Base-by-base conservation (phyloP, 2,113 vertebrate species). In the Onychostruthus taczanowskii region DNA sequence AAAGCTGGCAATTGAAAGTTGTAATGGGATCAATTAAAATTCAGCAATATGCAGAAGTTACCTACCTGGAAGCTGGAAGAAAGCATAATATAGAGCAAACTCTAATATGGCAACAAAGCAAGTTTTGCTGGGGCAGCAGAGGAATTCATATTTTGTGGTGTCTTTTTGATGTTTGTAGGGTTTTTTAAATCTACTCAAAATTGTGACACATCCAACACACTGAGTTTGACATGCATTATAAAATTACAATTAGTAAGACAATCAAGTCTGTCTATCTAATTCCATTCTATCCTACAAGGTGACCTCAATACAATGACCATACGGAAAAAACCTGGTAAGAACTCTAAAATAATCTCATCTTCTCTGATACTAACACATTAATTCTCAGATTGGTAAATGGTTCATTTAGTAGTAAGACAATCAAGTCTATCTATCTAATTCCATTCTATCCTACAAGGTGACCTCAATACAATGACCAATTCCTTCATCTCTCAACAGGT, bases 1-100 rank as follows among this genome's bases (percentile, higher is more conserved):
- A 12, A 73, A 73, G 72, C 8, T 63, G 47, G 59, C 26, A 74
- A 84, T 15, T 8, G 1, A 30, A 46, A 87, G 21, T 62, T 77
- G 43, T 3, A 88, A 56, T 1, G 7, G 41, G 12, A 85, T 10
- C 69, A 77, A 58, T 55, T 66, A 58, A 73, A 93, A 93, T 41
- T 56, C 58, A 88, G 37, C 43, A 94, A 41, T 44, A 68, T 10
- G 83, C 4, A 83, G 35, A 47, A 88, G 35, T 52, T 41, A 96
- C 93, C 62, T 89, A 97, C 91, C 93, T 96, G 92, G 44, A 86
- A 84, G 64, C 82, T 63, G 59, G 33, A 91, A 90, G 61, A 43
- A 95, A 90, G 43, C 26, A 39, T 5, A 74, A 85, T 10, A 70
- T 0, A 90, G 14, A 83, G 17, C 10, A 90, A 77, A 74, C 9